Base-by-base conservation (phyloP, 2,888 invertebrate genomes). In the Troides oblongomaculatus region DNA sequence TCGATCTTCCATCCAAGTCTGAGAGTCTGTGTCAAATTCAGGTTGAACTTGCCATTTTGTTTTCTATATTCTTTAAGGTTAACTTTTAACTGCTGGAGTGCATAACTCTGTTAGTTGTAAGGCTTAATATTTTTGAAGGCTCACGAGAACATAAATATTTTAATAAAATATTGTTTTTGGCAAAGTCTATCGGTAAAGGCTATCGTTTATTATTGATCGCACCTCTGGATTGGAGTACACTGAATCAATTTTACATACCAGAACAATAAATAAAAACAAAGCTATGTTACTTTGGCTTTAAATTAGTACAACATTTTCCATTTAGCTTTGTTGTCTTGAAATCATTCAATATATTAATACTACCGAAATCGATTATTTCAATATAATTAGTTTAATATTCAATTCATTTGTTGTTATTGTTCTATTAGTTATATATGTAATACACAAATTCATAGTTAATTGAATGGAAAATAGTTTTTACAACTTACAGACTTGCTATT, bases 21-120 rank as follows among this genome's bases (percentile, higher is more conserved):
- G 75, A 77, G 80, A 80, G 81, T 84, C 83, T 75, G 76, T 89
- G 90, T 90, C 89, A 88, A 84, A 80, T 86, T 79, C 88, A 89
- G 88, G 80, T 81, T 79, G 71, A 84, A 86, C 81, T 84, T 83
- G 76, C 77, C 75, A 75, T 81, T 82, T 77, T 79, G 76, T 81
- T 84, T 80, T 79, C 76, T 81, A 79, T 82, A 84, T 83, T 77
- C 77, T 80, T 80, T 79, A 76, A 76, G 72, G 77, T 70, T 76
- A 68, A 66, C 72, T 68, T 72, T 72, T 72, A 62, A 62, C 71
- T 62, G 65, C 66, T 65, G 53, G 57, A 71, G 71, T 71, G 64
- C 59, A 70, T 65, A 57, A 72, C 71, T 60, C 25, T 3, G 30
- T 3, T 30, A 4, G 30, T 30, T 30, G 30, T 30, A 4, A 30